Percentiles rank a stretch among this genome's conserved stretches.
Conservation (phyloP, 1,140 invertebrate species). For the Pemphigus obesinymphae region DNA sequence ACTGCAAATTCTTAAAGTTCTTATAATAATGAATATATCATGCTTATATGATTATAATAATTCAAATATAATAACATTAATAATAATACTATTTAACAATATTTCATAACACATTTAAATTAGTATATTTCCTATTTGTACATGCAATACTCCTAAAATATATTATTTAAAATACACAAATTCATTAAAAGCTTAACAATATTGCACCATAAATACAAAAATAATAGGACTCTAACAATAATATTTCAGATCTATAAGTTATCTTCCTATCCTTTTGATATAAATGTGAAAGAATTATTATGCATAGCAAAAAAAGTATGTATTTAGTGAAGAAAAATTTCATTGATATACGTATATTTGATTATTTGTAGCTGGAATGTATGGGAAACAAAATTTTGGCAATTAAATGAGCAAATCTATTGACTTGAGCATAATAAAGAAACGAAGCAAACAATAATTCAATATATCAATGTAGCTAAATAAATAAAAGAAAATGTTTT, state of each 20-base stretch:
- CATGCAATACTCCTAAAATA: background rate
- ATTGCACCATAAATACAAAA: constrained; percentile 16
- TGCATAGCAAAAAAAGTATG: background rate
- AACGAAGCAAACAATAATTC: background rate
- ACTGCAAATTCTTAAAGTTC: background rate
- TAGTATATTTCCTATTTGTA: background rate
- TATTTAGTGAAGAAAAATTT: too few relatives aligned
- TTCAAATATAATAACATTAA: background rate
- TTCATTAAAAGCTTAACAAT: background rate
- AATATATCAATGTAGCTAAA: background rate
- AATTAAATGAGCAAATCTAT: constrained; percentile 6
- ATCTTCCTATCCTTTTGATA: too few relatives aligned
- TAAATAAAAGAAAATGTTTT: too few relatives aligned
- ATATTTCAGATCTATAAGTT: background rate
- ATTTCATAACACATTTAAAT: background rate
- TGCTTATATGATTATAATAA: background rate
- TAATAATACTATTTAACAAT: constrained; percentile 11
- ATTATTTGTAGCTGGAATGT: constrained; percentile 7
- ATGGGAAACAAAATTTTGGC: background rate
- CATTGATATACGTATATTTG: background rate
- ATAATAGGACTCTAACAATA: background rate
- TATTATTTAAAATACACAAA: background rate
- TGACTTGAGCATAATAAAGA: background rate
- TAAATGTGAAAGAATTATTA: background rate
- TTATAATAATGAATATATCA: background rate